Conservation (phyloP, 1,140 invertebrate species). For the Drosophila simulans region DNA sequence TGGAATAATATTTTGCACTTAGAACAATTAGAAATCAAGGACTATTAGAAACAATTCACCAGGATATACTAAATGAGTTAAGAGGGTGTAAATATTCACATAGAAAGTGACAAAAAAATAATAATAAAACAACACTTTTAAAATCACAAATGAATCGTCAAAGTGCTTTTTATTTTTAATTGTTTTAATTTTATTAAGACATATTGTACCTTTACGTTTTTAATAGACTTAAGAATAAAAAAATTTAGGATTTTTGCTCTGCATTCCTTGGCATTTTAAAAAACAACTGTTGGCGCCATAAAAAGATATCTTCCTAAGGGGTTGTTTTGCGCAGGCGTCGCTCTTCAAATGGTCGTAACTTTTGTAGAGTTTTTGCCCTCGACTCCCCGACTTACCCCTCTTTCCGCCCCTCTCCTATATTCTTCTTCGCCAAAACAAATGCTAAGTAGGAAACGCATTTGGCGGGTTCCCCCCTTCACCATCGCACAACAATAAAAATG, state of each 20-base stretch:
- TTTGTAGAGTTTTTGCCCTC: constrained; percentile 59
- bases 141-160: too few species aligned
- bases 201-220: background rate
- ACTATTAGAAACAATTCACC: too few species aligned
- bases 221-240: background rate
- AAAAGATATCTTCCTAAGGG: background rate
- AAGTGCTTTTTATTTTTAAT: background rate
- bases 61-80: too few species aligned
- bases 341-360: constrained; percentile 45
- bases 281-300: constrained; percentile 57
- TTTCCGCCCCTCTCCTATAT: background rate
- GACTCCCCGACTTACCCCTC: background rate
- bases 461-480: constrained; percentile 9
- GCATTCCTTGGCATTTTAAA: constrained; percentile 11
- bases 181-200: background rate
- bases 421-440: constrained; percentile 33
- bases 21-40: too few species aligned
- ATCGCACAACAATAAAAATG: constrained; percentile 65
- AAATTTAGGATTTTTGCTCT: background rate
- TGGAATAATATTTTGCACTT: too few species aligned
- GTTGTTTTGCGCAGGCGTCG: constrained; percentile 59
- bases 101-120: too few species aligned
- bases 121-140: too few species aligned
- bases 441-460: constrained; percentile 47
- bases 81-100: too few species aligned